Evolutionary conservation across 2,113 vertebrate genomes (phyloP).

Genomic region (Cyprinodon tularosa): DNA sequence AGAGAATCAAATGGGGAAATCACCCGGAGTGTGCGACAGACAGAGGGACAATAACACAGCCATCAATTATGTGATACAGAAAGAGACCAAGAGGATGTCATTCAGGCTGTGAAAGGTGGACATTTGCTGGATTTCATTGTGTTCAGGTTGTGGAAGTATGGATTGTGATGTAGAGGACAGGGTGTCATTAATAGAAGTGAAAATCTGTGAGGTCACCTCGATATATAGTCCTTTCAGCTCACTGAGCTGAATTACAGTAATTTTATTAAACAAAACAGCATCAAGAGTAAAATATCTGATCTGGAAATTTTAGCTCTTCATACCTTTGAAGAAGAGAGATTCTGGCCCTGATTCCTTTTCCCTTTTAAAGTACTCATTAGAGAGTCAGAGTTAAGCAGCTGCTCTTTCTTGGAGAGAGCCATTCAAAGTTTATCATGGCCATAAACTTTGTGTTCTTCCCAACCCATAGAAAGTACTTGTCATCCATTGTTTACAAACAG

Average conservation of each 20-base stretch:
- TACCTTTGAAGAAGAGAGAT: neutral
- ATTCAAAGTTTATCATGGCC: neutral
- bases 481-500: neutral
- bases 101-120: conserved; percentile 14
- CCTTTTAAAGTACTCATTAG: neutral
- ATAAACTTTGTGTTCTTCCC: neutral
- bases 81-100: conserved; percentile 33
- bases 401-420: neutral
- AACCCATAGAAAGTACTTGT: neutral
- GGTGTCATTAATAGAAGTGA: conserved; percentile 1
- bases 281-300: neutral
- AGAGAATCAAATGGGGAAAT: conserved; percentile 54
- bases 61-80: neutral
- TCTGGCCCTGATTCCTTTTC: neutral
- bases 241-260: neutral
- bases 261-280: too few relatives aligned
- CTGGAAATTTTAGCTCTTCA: neutral
- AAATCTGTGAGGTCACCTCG: conserved; percentile 8
- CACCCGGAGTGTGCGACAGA: neutral
- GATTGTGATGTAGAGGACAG: conserved; percentile 4
- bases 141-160: conserved; percentile 13
- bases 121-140: conserved; percentile 47
- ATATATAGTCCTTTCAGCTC: neutral
- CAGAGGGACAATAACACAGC: conserved; percentile 7
- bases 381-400: neutral